Percentiles rank a stretch among this genome's conserved stretches.
Evolutionary conservation across 1,140 invertebrate genomes (phyloP).

Genomic region (Hydropsyche tenuis): DNA sequence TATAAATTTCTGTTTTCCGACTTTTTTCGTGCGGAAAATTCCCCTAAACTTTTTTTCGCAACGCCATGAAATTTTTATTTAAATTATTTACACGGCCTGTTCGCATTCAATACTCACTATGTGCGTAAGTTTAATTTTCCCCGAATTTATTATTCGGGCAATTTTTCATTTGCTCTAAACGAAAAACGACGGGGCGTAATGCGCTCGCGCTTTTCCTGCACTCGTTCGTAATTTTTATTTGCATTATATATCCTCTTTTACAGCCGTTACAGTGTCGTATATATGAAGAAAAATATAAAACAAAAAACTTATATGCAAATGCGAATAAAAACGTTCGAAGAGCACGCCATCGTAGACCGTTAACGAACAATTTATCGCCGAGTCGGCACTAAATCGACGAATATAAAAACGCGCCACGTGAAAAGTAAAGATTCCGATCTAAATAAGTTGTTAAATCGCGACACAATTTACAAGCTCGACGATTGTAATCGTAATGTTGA

Average conservation of each 20-base stretch:
- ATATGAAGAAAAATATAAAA: neutral
- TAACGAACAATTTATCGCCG: conserved; percentile 2
- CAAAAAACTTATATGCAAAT: neutral
- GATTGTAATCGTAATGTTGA: conserved; percentile 12
- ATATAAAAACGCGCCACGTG: conserved; percentile 22
- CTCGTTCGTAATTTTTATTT: conserved; percentile 15
- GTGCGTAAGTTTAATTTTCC: too few species aligned
- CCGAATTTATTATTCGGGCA: too few species aligned
- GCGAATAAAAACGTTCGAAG: conserved; percentile 4
- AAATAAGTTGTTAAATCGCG: conserved; percentile 38
- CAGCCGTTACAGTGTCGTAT: conserved; percentile 17
- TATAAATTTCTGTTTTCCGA: neutral
- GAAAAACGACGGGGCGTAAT: neutral
- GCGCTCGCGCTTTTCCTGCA: neutral
- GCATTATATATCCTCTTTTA: conserved; percentile 13
- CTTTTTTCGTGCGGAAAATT: neutral
- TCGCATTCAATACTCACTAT: too few species aligned
- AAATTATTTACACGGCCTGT: neutral
- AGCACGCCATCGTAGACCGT: conserved; percentile 10
- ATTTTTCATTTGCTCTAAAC: too few species aligned
- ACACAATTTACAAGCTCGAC: conserved; percentile 15
- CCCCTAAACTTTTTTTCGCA: neutral
- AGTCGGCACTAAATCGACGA: conserved; percentile 4
- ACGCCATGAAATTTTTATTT: neutral
- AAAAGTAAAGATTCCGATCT: conserved; percentile 28